phyloP scores from a whole-genome alignment of 2,797 vertebrate species.

The Eleutherodactylus coqui region DNA sequence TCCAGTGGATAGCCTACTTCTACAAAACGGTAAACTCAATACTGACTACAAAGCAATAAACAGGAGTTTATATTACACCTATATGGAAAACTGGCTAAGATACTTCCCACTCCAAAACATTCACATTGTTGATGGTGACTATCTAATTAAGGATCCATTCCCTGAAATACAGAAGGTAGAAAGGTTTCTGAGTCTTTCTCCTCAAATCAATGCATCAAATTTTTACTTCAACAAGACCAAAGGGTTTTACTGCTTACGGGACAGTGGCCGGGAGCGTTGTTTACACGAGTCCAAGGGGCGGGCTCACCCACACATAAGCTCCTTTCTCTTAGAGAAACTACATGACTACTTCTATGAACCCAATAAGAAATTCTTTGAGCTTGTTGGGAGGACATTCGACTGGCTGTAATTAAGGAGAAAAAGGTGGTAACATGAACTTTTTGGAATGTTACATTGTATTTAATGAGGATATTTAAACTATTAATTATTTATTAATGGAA shows the following conservation, averaged over 20 bases:
- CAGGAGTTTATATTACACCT: conserved; percentile 89
- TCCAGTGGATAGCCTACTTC: conserved; percentile 86
- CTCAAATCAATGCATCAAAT: conserved; percentile 90
- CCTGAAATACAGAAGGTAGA: conserved; percentile 93
- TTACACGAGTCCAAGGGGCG: conserved; percentile 95
- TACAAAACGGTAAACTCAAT: conserved; percentile 87
- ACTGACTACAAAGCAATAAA: conserved; percentile 94
- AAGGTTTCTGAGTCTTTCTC: conserved; percentile 85
- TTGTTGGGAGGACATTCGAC: conserved; percentile 91
- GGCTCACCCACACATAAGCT: conserved; percentile 86
- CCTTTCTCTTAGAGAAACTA: conserved; percentile 85
- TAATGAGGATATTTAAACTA: conserved; percentile 75
- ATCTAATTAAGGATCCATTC: conserved; percentile 90
- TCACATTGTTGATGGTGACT: conserved; percentile 93
- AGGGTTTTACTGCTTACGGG: conserved; percentile 94
- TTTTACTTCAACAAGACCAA: conserved; percentile 98
- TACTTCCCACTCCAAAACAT: conserved; percentile 86
- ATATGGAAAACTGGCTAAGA: conserved; percentile 92
- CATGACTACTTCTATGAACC: conserved; percentile 90
- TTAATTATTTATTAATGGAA: conserved; percentile 84
- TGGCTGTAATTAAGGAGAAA: conserved; percentile 81
- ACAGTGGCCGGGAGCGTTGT: conserved; percentile 89
- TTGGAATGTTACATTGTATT: conserved; percentile 65
- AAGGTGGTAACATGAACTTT: conserved; percentile 61
- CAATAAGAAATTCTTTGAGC: conserved; percentile 92